Evolutionary conservation across 2,797 vertebrate species (phyloP).

Genomic region (Ambastaia sidthimunki): DNA sequence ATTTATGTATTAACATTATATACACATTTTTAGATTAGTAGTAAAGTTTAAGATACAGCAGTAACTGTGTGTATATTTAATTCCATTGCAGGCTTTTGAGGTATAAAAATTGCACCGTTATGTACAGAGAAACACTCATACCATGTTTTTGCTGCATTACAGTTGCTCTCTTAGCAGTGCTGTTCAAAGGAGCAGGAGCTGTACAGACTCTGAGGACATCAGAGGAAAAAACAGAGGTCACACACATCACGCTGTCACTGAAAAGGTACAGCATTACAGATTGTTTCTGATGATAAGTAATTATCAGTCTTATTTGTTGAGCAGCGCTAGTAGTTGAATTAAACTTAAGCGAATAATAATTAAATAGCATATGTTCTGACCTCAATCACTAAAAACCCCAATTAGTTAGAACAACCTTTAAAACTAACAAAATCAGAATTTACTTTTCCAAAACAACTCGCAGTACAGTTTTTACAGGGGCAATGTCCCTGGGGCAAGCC

Average conservation of each 20-base stretch:
- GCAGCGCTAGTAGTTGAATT: no score
- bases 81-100: no score
- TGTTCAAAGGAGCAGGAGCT: constrained; percentile 89
- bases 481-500: background rate
- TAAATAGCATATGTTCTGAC: no score
- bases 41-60: no score
- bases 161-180: constrained; percentile 67
- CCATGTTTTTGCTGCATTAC: background rate
- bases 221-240: constrained; percentile 75
- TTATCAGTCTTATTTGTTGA: background rate
- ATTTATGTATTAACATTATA: no score
- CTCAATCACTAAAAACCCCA: no score
- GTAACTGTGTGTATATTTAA: no score
- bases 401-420: no score
- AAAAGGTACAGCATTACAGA: constrained; percentile 58
- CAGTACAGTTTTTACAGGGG: background rate
- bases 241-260: constrained; percentile 59
- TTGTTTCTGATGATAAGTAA: background rate
- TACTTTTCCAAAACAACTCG: background rate
- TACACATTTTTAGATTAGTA: no score
- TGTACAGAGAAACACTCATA: background rate
- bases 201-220: constrained; percentile 86
- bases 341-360: no score
- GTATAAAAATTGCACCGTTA: no score
- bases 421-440: no score